Conservation (phyloP, 2,888 invertebrate species). For the Acanthosoma haemorrhoidale region DNA sequence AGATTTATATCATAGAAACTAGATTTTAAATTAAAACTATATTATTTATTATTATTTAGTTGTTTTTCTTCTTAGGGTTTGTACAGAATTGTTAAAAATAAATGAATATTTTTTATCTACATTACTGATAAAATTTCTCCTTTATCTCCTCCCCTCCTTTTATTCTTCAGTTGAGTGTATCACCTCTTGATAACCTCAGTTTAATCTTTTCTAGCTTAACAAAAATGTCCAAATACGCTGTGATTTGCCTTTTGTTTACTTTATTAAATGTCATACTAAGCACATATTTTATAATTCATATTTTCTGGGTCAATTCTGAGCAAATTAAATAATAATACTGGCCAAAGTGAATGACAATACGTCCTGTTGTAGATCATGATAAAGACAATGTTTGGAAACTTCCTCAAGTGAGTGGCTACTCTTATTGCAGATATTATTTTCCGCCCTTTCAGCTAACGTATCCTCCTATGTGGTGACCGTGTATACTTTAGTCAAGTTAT, state of each 20-base stretch:
- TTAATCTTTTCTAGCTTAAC: too few relatives aligned
- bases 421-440: too few relatives aligned
- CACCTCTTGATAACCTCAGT: slow-evolving; percentile 11
- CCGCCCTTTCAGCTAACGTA: too few relatives aligned
- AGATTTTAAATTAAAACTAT: too few relatives aligned
- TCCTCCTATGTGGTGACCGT: too few relatives aligned
- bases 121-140: neutral
- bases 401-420: too few relatives aligned
- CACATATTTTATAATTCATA: neutral
- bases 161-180: neutral
- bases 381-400: too few relatives aligned
- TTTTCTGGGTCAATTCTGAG: neutral
- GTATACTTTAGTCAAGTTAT: too few relatives aligned
- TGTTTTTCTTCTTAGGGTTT: too few relatives aligned
- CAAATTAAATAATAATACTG: too few relatives aligned
- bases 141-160: neutral
- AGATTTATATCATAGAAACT: too few relatives aligned
- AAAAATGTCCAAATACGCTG: neutral
- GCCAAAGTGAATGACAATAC: neutral
- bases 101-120: neutral
- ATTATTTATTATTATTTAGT: too few relatives aligned
- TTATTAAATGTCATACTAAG: neutral
- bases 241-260: neutral
- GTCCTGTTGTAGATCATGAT: neutral
- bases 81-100: slow-evolving; percentile 7